Conservation (phyloP, 2,888 invertebrate genomes). For the Melieria picta region DNA sequence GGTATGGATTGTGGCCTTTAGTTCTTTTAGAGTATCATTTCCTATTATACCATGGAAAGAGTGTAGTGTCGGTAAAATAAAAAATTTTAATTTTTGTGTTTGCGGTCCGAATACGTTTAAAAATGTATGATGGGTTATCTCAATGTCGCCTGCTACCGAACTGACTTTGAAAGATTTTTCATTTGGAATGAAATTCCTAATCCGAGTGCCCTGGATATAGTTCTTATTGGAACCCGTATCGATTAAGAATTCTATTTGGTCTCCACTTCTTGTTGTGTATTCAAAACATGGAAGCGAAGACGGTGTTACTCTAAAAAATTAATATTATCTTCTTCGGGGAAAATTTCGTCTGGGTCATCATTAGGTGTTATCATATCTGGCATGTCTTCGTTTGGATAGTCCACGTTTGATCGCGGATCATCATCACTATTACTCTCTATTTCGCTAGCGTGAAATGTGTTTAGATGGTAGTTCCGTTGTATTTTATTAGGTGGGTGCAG, state of each 20-base stretch:
- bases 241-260: constrained; percentile 21
- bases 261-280: constrained; percentile 19
- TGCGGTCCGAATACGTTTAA: neutral
- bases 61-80: no score
- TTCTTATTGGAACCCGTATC: constrained; percentile 29
- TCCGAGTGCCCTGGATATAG: constrained; percentile 14
- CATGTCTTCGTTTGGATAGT: no score
- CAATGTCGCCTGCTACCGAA: constrained; percentile 21
- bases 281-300: constrained; percentile 24
- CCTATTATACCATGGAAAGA: neutral
- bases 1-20: neutral
- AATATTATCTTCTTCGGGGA: neutral
- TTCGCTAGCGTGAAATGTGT: neutral
- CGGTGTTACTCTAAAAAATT: constrained; percentile 26
- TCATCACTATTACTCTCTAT: no score
- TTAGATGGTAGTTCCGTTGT: constrained; percentile 20
- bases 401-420: no score
- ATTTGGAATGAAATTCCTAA: constrained; percentile 21
- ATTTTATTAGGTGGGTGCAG: constrained; percentile 23
- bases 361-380: neutral
- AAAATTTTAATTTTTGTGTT: neutral
- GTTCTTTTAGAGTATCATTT: no score
- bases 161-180: constrained; percentile 20
- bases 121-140: constrained; percentile 27
- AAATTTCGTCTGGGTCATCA: neutral